These are phyloP conservation scores for Oceanites oceanicus DNA, from an alignment of 2,113 vertebrate genomes.

Conservation along the genomic window DNA sequence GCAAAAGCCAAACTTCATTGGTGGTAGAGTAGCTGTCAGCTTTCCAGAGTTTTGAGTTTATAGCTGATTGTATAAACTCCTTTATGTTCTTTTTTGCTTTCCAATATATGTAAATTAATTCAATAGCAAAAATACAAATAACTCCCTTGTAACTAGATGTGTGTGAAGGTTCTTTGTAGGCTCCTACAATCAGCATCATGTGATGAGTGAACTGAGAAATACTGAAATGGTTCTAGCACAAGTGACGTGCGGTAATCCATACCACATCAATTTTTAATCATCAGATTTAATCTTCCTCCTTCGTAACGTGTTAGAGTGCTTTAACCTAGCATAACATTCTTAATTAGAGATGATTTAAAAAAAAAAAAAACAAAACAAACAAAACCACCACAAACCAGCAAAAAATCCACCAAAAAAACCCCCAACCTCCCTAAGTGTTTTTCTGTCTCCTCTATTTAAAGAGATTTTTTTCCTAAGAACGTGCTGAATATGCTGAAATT, in stretches of 20 bases:
- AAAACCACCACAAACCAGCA: not conserved
- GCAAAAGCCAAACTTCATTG: slow-evolving; percentile 68
- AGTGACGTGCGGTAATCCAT: not conserved
- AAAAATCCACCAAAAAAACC: not conserved
- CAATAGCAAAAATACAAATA: slow-evolving; percentile 70
- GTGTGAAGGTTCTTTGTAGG: slow-evolving; percentile 1
- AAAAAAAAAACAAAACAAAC: not conserved
- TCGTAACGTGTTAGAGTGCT: not conserved
- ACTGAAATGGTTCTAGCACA: not conserved
- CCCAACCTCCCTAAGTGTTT: not conserved
- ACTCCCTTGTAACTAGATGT: slow-evolving; percentile 56
- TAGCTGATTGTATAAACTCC: slow-evolving; percentile 56
- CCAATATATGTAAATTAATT: slow-evolving; percentile 68
- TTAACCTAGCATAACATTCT: not conserved
- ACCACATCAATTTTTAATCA: not conserved
- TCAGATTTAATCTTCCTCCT: not conserved
- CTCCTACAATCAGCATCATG: not conserved
- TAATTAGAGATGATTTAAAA: not conserved
- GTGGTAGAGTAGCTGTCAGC: slow-evolving; percentile 61
- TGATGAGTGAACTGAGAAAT: not conserved
- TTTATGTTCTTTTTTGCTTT: slow-evolving; percentile 48
- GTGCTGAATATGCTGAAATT: not conserved
- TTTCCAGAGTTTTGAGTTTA: slow-evolving; percentile 52
- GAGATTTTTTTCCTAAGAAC: not conserved
- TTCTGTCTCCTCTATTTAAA: not conserved